A percentile compares a stretch with the other conserved stretches of the same genome.
phyloP scores from a whole-genome alignment of 2,888 invertebrate species.

The Ptycholaimellus sp. region DNA sequence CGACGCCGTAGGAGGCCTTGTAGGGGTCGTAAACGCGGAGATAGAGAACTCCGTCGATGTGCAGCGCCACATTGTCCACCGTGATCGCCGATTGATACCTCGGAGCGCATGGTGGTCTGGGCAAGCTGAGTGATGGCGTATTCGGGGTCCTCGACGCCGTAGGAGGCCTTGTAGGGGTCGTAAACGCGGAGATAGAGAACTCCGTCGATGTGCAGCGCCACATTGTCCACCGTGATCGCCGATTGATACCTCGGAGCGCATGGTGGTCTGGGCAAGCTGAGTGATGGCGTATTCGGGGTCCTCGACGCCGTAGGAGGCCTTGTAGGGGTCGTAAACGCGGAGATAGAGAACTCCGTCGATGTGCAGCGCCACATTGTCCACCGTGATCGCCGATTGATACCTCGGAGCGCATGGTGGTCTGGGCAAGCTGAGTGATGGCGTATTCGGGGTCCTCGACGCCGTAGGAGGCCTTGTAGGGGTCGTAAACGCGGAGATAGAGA shows the following conservation, averaged over 20 bases:
- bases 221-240: slow-evolving; percentile 91
- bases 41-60: slow-evolving; percentile 88
- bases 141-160: slow-evolving; percentile 96
- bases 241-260: slow-evolving; percentile 83
- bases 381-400: slow-evolving; percentile 74
- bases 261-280: slow-evolving; percentile 93
- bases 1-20: slow-evolving; percentile 83
- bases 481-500: slow-evolving; percentile 66
- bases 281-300: slow-evolving; percentile 98
- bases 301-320: slow-evolving; percentile 88
- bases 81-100: slow-evolving; percentile 81
- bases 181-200: slow-evolving; percentile 76
- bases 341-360: slow-evolving; percentile 93
- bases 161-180: slow-evolving; percentile 78
- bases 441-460: slow-evolving; percentile 98
- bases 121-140: slow-evolving; percentile 96
- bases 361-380: slow-evolving; percentile 81
- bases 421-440: slow-evolving; percentile 91
- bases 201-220: slow-evolving; percentile 81
- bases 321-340: slow-evolving; percentile 69
- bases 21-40: slow-evolving; percentile 76
- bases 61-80: slow-evolving; percentile 80
- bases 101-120: slow-evolving; percentile 97
- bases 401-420: slow-evolving; percentile 98
- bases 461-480: slow-evolving; percentile 82